Evolutionary conservation across 2,888 invertebrate species (phyloP).

Genomic region (Tetheella fluctuosa): DNA sequence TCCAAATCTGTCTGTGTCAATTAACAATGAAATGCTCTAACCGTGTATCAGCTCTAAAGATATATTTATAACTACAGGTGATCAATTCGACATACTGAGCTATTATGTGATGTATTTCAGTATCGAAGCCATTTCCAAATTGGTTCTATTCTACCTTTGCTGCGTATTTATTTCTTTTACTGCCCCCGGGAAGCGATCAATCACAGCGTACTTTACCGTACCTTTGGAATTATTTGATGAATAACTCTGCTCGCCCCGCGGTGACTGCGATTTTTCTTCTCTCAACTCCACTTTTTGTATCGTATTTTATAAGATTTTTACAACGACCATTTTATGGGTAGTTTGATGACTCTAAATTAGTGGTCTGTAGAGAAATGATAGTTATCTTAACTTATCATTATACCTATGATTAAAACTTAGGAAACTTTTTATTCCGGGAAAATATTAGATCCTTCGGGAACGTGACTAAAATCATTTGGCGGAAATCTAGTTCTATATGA

Average conservation of each 20-base stretch:
- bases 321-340: neutral
- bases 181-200: constrained; percentile 46
- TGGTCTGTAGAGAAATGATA: too few species aligned
- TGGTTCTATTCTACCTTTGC: constrained; percentile 43
- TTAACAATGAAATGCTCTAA: neutral
- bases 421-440: too few species aligned
- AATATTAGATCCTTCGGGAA: too few species aligned
- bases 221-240: constrained; percentile 22
- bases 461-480: too few species aligned
- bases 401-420: too few species aligned
- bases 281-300: neutral
- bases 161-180: constrained; percentile 33
- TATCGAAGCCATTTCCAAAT: constrained; percentile 49
- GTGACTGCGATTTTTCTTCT: neutral
- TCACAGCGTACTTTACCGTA: constrained; percentile 40
- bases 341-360: neutral
- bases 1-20: neutral
- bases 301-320: neutral
- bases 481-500: too few species aligned
- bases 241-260: constrained; percentile 16
- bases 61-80: neutral
- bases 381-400: too few species aligned
- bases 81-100: constrained; percentile 5
- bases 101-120: constrained; percentile 27
- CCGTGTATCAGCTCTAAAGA: neutral